Evolutionary conservation across 1,140 invertebrate species (phyloP).

Genomic region (Cataglyphis hispanica): DNA sequence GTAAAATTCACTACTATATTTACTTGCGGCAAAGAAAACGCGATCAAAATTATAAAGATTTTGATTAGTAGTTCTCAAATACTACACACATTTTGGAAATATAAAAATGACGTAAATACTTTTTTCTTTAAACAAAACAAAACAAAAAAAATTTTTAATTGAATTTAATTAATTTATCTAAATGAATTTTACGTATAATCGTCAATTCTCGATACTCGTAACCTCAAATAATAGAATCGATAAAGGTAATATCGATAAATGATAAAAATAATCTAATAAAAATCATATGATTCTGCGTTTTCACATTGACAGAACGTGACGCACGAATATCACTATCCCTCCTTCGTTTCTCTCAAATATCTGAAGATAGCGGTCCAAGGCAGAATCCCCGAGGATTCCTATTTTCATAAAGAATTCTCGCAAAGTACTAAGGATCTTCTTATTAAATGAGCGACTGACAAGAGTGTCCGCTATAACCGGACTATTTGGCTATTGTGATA

Average conservation of each 20-base stretch:
- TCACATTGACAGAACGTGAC: constrained; percentile 53
- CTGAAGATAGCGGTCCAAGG: constrained; percentile 62
- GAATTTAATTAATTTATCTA: constrained; percentile 1
- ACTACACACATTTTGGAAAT: neutral
- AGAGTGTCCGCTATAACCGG: constrained; percentile 68
- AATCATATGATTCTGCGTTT: constrained; percentile 30
- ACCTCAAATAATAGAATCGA: constrained; percentile 26
- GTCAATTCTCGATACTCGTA: neutral
- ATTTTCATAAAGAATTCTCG: constrained; percentile 70
- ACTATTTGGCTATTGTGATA: constrained; percentile 72
- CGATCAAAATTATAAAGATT: neutral
- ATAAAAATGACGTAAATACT: constrained; percentile 33
- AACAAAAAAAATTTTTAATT: neutral
- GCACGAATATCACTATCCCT: constrained; percentile 59
- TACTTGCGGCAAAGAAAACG: neutral
- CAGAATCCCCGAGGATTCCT: constrained; percentile 64
- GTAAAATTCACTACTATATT: neutral
- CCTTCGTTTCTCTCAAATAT: constrained; percentile 63
- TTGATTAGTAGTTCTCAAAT: constrained; percentile 2
- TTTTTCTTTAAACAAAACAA: neutral
- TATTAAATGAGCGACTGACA: constrained; percentile 73
- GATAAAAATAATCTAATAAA: constrained; percentile 43
- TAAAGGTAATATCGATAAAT: constrained; percentile 40
- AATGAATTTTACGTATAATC: neutral
- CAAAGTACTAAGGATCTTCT: constrained; percentile 50